Evolutionary conservation across 2,113 vertebrate genomes (phyloP).

Genomic region (Paramisgurnus dabryanus): DNA sequence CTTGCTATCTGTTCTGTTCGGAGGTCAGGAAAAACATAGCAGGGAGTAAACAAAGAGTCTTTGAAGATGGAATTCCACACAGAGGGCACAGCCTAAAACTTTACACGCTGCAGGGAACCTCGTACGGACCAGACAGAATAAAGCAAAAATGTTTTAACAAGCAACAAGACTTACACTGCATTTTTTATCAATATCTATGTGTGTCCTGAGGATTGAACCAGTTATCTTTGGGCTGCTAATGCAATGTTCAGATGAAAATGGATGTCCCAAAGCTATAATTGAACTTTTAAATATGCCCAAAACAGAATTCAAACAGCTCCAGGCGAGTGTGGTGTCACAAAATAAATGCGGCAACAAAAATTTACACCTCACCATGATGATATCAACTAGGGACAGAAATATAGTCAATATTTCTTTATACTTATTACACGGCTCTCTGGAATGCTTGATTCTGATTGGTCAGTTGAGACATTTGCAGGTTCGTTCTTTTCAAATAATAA

Average conservation of each 20-base stretch:
- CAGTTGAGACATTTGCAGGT: too few species aligned
- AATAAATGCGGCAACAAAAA: constrained; percentile 33
- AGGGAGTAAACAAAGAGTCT: constrained; percentile 65
- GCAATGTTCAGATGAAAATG: too few species aligned
- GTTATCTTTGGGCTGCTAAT: too few species aligned
- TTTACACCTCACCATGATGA: background rate
- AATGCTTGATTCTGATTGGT: background rate
- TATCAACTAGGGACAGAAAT: background rate
- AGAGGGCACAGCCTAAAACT: constrained; percentile 22
- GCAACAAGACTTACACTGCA: background rate
- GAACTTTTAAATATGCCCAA: background rate
- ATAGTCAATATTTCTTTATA: too few species aligned
- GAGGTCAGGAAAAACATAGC: constrained; percentile 62
- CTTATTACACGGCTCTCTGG: too few species aligned
- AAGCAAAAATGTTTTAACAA: background rate
- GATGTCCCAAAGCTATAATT: background rate
- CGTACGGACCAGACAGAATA: background rate
- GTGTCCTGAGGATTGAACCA: too few species aligned
- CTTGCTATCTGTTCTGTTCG: constrained; percentile 48
- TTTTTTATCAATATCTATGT: too few species aligned
- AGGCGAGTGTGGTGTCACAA: background rate
- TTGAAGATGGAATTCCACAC: constrained; percentile 58
- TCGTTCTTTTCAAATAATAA: too few species aligned
- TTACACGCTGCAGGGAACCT: background rate
- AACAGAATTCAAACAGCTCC: background rate